These are phyloP conservation scores for Aix galericulata DNA, from an alignment of 2,113 vertebrate genomes.

Conservation along the genomic window DNA sequence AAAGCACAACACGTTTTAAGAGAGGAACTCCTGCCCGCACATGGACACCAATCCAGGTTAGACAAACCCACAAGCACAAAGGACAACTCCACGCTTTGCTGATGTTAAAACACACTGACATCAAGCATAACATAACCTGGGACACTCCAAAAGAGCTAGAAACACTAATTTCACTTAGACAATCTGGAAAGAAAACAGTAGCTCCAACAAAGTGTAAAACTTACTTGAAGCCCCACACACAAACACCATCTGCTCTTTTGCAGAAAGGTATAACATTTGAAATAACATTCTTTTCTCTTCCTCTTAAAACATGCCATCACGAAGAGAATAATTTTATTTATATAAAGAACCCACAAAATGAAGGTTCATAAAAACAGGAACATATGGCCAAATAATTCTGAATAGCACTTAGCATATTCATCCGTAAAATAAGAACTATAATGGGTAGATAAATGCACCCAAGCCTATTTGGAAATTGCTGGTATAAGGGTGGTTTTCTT, in stretches of 20 bases:
- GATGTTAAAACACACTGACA: not conserved
- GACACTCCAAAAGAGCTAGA: not conserved
- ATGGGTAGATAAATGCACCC: constrained; percentile 38
- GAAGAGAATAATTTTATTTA: constrained; percentile 47
- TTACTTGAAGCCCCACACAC: constrained; percentile 10
- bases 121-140: not conserved
- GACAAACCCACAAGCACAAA: not conserved
- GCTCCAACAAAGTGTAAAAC: constrained; percentile 34
- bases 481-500: constrained; percentile 26
- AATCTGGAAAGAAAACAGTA: not conserved
- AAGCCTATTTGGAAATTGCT: constrained; percentile 43
- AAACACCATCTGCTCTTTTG: constrained; percentile 63
- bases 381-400: constrained; percentile 63
- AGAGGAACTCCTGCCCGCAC: not conserved
- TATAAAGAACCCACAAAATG: constrained; percentile 24
- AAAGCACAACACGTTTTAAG: not conserved
- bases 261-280: constrained; percentile 46
- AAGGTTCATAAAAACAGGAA: constrained; percentile 62
- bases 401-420: constrained; percentile 62
- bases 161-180: not conserved
- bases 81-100: not conserved
- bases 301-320: not conserved
- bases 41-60: not conserved
- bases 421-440: constrained; percentile 48
- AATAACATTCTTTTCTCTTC: constrained; percentile 18